Base-by-base conservation (phyloP, 2,888 invertebrate genomes). In the Gandaritis pyraliata region DNA sequence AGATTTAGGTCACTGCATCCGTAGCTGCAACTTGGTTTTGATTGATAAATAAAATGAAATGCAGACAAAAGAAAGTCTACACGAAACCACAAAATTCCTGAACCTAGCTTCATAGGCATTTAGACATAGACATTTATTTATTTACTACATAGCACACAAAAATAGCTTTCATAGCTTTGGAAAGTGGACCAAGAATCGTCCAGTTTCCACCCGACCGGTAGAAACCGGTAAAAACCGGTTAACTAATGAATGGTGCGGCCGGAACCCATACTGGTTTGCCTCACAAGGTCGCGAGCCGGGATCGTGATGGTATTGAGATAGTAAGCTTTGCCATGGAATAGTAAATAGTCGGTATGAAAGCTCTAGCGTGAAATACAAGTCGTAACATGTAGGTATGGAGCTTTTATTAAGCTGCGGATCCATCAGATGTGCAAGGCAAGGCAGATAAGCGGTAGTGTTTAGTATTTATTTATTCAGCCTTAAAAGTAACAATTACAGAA, bases 241-340 rank as follows among this genome's bases (percentile, higher is more conserved):
- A 1, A 23, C 41, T 33, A 64, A 65, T 57, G 66, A 62, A 59
- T 70, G 48, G 72, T 69, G 59, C 68, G 56, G 62, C 46, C 58
- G 60, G 46, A 63, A 61, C 46, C 58, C 52, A 63, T 67, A 74
- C 75, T 69, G 58, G 78, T 74, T 80, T 61, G 72, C 78, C 81
- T 80, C 74, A 76, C 83, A 84, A 84, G 84, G 84, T 80, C 84
- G 80, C 60, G 29, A 69, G 64, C 72, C 72, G 72, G 72, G 70
- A 67, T 78, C 81, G 78, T 77, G 80, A 76, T 65, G 57, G 38
- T 57, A 49, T 61, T 65, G 57, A 56, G 56, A 61, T 56, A 61
- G 56, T 41, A 33, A 39, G 16, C 45, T 16, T 29, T 30, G 29
- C 10, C 4, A 4, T 29, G 13, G 55, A 61, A 51, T 56, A 56